Evolutionary conservation across 2,797 vertebrate genomes (phyloP), one percentile per base, ranked within the genome.

Genomic region (Limosa lapponica): DNA sequence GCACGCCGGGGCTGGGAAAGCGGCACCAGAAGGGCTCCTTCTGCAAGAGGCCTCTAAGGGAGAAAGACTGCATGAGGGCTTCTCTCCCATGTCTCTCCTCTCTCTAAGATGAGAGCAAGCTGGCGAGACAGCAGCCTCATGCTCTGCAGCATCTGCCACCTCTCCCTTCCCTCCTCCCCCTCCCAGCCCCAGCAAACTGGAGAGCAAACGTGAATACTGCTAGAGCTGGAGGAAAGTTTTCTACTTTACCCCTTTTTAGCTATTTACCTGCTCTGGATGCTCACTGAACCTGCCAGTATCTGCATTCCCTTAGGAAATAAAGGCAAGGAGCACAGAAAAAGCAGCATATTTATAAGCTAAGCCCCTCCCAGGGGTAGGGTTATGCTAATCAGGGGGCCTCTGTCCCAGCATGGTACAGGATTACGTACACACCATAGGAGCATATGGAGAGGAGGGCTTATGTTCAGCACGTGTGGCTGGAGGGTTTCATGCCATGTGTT

Each of bases 301-400:
- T 3, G 3, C 37, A 11, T 28, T 65, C 49, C 41, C 83, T 15
- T 10, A 65, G 81, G 83, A 87, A 87, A 94, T 39, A 48, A 46
- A 80, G 74, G 51, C 52, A 30, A 67, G 61, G 28, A 70, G 8
- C 14, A 13, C 3, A 41, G 52, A 24, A 64, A 87, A 82, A 19
- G 6, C 54, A 18, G 24, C 2, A 0, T 24, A 19, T 84, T 67
- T 80, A 32, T 46, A 52, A 51, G 23, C 11, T 13, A 78, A 80
- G 74, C 83, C 44, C 83, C 90, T 77, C 94, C 90, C 81, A 36
- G 44, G 78, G 94, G 96, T 86, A 80, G 94, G 86, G 83, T 44
- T 82, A 81, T 81, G 81, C 64, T 89, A 73, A 93, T 37, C 8
- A 64, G 28, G 28, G 48, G 78, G 59, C 30, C 48, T 52, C 55